These are phyloP conservation scores for Drosophila obscura DNA, from an alignment of 1,140 invertebrate genomes.

Conservation along the genomic window DNA sequence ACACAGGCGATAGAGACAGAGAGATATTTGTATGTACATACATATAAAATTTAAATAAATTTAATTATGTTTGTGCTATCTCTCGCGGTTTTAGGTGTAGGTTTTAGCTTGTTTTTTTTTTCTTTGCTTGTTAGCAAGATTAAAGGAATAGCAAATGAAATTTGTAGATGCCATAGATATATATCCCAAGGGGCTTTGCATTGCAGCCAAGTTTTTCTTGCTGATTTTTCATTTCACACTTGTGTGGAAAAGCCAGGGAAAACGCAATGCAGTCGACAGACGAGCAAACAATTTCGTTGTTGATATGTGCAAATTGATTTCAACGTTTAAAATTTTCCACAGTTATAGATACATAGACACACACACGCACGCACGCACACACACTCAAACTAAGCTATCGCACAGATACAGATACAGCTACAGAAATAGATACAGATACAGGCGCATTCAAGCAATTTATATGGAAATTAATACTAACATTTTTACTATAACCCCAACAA, in stretches of 20 bases:
- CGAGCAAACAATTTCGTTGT: conserved; percentile 80
- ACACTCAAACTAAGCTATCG: conserved; percentile 8
- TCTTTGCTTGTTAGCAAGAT: conserved; percentile 58
- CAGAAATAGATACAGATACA: no score
- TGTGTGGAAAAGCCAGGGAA: conserved; percentile 21
- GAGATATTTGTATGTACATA: no score
- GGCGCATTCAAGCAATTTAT: conserved; percentile 64
- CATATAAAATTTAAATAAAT: conserved; percentile 75
- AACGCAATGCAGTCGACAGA: conserved; percentile 34
- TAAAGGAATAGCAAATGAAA: conserved; percentile 78
- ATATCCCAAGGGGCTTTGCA: conserved; percentile 25
- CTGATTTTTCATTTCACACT: conserved; percentile 78
- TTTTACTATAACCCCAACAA: conserved; percentile 50
- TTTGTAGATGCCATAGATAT: conserved; percentile 72
- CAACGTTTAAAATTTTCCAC: conserved; percentile 70
- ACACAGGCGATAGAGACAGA: conserved; percentile 16
- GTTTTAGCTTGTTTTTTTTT: no score
- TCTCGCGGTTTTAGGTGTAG: not conserved
- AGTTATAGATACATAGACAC: conserved; percentile 63
- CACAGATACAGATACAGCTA: conserved; percentile 48
- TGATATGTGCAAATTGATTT: conserved; percentile 82
- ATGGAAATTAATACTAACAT: conserved; percentile 80
- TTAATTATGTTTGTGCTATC: conserved; percentile 74
- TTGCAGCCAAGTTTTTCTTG: conserved; percentile 67
- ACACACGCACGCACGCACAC: conserved; percentile 20